Evolutionary conservation across 2,888 invertebrate genomes (phyloP).

Genomic region (Lithophane leautieri): DNA sequence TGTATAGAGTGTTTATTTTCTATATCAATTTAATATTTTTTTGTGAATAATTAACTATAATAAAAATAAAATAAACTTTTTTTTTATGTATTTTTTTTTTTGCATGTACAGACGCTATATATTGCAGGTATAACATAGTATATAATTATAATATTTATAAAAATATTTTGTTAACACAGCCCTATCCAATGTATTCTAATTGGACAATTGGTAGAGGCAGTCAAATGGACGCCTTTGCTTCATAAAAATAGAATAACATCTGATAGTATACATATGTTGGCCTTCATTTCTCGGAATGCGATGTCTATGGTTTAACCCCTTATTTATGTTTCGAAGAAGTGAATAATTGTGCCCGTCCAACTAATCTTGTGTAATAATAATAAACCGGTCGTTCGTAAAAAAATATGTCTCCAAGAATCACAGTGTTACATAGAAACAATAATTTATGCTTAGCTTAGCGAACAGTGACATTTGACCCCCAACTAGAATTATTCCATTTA

Average conservation of each 20-base stretch:
- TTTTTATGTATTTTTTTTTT: too few species aligned
- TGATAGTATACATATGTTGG: slow-evolving; percentile 34
- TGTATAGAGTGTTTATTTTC: too few species aligned
- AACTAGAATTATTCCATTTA: too few species aligned
- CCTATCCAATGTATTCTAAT: slow-evolving; percentile 59
- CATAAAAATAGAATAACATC: slow-evolving; percentile 57
- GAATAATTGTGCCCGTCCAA: not conserved
- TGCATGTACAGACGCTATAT: too few species aligned
- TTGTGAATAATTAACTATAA: too few species aligned
- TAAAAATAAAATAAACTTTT: too few species aligned
- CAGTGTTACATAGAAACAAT: not conserved
- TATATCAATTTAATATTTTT: too few species aligned
- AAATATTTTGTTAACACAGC: too few species aligned
- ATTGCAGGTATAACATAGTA: too few species aligned
- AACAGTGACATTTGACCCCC: too few species aligned
- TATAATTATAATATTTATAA: too few species aligned
- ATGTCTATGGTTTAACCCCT: slow-evolving; percentile 33
- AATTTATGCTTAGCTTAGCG: too few species aligned
- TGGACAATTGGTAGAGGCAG: slow-evolving; percentile 63
- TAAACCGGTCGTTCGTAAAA: slow-evolving; percentile 20
- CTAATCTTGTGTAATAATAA: slow-evolving; percentile 7
- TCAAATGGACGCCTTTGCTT: slow-evolving; percentile 63
- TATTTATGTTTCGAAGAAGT: slow-evolving; percentile 40
- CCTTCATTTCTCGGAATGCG: slow-evolving; percentile 51
- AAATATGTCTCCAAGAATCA: slow-evolving; percentile 5